phyloP scores from a whole-genome alignment of 2,888 invertebrate species.

The Bhutanitis thaidina region DNA sequence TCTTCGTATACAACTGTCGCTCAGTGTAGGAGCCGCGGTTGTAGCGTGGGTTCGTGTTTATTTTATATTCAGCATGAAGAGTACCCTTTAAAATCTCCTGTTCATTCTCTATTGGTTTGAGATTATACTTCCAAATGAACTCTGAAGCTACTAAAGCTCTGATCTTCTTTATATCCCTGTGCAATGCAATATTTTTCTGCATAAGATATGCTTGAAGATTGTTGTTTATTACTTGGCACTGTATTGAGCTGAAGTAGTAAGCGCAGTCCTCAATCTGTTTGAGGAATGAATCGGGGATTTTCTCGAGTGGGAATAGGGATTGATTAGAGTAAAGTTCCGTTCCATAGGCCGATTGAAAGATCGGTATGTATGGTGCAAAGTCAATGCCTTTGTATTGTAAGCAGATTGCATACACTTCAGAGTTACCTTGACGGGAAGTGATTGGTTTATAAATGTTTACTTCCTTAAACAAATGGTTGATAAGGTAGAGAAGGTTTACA shows the following conservation, averaged over 20 bases:
- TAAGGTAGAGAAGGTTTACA: conserved; percentile 87
- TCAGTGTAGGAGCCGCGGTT: conserved; percentile 80
- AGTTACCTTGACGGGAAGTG: conserved; percentile 97
- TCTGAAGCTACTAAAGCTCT: conserved; percentile 73
- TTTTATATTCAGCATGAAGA: conserved; percentile 63
- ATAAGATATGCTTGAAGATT: conserved; percentile 83
- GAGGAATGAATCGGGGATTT: conserved; percentile 82
- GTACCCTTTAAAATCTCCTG: conserved; percentile 71
- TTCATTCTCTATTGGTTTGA: conserved; percentile 70
- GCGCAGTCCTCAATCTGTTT: conserved; percentile 83
- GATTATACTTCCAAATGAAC: conserved; percentile 80
- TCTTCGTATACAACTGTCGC: conserved; percentile 66
- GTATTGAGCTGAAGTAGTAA: conserved; percentile 82
- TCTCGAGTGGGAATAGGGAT: conserved; percentile 80
- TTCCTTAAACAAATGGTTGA: conserved; percentile 86
- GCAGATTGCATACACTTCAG: conserved; percentile 93
- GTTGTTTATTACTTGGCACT: conserved; percentile 83
- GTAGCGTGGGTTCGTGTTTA: conserved; percentile 67
- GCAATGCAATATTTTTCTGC: conserved; percentile 57
- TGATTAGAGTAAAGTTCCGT: conserved; percentile 48
- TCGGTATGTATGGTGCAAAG: conserved; percentile 59
- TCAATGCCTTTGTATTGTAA: conserved; percentile 77
- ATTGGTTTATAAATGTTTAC: conserved; percentile 92
- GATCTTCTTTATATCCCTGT: conserved; percentile 66
- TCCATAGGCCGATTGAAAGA: conserved; percentile 67